Evolutionary conservation across 2,888 invertebrate genomes (phyloP).

Genomic region (Ariolimax columbianus): DNA sequence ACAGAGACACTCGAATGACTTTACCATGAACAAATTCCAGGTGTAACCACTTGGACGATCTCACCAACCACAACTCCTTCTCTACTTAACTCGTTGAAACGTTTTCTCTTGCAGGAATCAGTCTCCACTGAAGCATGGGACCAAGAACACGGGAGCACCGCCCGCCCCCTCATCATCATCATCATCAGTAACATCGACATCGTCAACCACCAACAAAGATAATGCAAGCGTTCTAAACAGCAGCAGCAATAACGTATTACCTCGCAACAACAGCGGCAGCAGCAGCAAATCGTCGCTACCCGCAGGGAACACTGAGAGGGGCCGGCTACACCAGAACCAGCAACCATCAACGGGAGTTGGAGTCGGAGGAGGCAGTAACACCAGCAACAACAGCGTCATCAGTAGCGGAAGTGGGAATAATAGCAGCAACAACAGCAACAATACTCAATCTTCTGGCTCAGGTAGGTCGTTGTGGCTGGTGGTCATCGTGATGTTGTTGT

Average conservation of each 20-base stretch:
- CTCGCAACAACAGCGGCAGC: constrained; percentile 14
- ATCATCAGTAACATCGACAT: neutral
- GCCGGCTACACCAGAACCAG: constrained; percentile 46
- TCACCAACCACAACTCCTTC: too few species aligned
- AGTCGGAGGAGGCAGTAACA: neutral
- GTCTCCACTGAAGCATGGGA: constrained; percentile 38
- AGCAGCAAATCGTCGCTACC: constrained; percentile 12
- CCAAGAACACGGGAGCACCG: neutral
- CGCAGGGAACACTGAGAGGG: constrained; percentile 40
- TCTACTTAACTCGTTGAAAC: too few species aligned
- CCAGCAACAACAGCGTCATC: neutral
- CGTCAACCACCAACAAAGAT: constrained; percentile 16
- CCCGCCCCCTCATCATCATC: constrained; percentile 20
- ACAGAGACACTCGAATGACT: too few species aligned
- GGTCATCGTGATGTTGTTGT: constrained; percentile 40
- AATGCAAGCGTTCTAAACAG: constrained; percentile 27
- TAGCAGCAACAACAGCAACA: constrained; percentile 47
- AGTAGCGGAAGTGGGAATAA: constrained; percentile 20
- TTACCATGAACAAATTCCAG: neutral
- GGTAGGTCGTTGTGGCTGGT: constrained; percentile 53
- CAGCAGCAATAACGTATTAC: constrained; percentile 19
- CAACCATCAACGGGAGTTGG: constrained; percentile 10
- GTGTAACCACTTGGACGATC: too few species aligned
- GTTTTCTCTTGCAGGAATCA: constrained; percentile 14
- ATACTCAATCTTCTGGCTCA: constrained; percentile 2